A percentile compares a stretch with the other conserved stretches of the same genome.
Conservation (phyloP, 2,888 invertebrate genomes). For the Chrysotoxum bicinctum region DNA sequence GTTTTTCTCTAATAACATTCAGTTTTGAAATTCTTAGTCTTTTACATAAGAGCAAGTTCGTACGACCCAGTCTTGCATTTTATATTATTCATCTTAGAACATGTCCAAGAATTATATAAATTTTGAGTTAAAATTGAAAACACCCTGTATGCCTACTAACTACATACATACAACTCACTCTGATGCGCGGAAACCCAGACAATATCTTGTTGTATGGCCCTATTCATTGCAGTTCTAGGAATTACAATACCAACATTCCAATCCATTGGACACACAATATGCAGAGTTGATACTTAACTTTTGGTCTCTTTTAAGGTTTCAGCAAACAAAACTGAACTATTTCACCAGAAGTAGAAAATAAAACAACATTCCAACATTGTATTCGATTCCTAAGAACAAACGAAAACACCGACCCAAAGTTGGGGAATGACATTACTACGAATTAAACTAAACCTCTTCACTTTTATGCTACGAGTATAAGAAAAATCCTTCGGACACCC, state of each 20-base stretch:
- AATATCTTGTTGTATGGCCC: conserved; percentile 24
- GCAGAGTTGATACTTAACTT: conserved; percentile 8
- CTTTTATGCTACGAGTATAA: neutral
- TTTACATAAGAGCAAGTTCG: too few species aligned
- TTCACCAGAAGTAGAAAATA: conserved; percentile 23
- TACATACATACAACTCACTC: neutral
- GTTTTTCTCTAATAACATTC: too few species aligned
- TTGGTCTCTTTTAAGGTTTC: conserved; percentile 55
- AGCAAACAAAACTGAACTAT: conserved; percentile 39
- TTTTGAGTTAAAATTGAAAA: too few species aligned
- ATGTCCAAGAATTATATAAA: too few species aligned
- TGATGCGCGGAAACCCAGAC: conserved; percentile 6
- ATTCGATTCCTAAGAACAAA: conserved; percentile 50
- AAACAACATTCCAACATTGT: conserved; percentile 31
- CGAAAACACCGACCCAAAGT: conserved; percentile 29
- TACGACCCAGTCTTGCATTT: too few species aligned
- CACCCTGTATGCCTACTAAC: too few species aligned
- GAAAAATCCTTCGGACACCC: neutral
- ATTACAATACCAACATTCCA: conserved; percentile 60
- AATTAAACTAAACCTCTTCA: conserved; percentile 6
- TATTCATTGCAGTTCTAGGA: conserved; percentile 46
- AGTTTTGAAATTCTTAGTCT: too few species aligned
- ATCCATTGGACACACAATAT: conserved; percentile 53
- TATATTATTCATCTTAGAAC: too few species aligned
- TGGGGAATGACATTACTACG: neutral